These are phyloP conservation scores for Belgica antarctica DNA, from an alignment of 2,888 invertebrate genomes.

Conservation along the genomic window DNA sequence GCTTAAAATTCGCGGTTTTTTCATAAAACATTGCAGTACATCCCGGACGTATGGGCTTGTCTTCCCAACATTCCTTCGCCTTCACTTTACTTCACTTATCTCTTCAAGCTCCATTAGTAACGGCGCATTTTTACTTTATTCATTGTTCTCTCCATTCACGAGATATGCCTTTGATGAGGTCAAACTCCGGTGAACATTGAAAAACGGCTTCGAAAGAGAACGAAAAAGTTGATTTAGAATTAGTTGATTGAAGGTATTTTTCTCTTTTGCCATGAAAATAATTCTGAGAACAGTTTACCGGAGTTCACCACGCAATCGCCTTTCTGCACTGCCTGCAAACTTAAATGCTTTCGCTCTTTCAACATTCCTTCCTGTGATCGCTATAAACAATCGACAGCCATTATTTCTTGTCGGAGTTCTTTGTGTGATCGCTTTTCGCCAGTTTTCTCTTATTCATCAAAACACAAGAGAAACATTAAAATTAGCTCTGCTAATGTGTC, in stretches of 20 bases:
- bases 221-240: neutral
- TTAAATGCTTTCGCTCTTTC: neutral
- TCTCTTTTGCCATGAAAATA: neutral
- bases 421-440: constrained; percentile 30
- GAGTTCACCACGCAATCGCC: neutral
- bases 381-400: constrained; percentile 25
- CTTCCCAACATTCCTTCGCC: no score
- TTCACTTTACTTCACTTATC: no score
- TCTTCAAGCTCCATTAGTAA: no score
- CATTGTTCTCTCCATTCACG: no score
- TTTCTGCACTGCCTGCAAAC: neutral
- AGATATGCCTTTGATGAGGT: no score
- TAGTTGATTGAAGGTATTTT: neutral
- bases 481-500: neutral
- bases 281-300: neutral
- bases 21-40: no score
- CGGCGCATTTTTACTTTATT: no score
- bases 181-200: neutral
- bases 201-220: neutral
- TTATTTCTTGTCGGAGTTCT: constrained; percentile 1
- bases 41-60: no score
- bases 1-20: no score
- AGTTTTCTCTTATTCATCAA: neutral
- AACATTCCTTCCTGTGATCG: neutral
- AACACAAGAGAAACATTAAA: constrained; percentile 12